Percentiles rank a stretch among this genome's conserved stretches.
phyloP scores from a whole-genome alignment of 2,888 invertebrate genomes.

The Noctua pronuba region DNA sequence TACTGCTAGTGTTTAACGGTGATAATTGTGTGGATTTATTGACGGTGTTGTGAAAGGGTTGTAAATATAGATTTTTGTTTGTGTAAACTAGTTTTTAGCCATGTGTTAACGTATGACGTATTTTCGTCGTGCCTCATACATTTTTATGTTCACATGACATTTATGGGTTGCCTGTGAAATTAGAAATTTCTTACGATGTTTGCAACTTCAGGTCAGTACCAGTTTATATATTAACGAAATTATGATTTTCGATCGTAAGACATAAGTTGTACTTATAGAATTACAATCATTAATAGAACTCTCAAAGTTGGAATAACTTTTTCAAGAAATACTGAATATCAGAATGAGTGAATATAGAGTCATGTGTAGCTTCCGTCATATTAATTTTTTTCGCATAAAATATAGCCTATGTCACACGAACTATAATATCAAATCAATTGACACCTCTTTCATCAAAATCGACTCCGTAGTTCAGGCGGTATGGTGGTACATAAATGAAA shows the following conservation, averaged over 20 bases:
- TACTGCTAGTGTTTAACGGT: slow-evolving; percentile 8
- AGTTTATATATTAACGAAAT: background rate
- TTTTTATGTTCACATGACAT: background rate
- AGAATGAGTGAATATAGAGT: too few relatives aligned
- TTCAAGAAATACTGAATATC: background rate
- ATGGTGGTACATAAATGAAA: too few relatives aligned
- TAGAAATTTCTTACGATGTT: background rate
- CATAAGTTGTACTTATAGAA: background rate
- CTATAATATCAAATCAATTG: too few relatives aligned
- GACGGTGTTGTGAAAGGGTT: background rate
- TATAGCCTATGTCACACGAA: too few relatives aligned
- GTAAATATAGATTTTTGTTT: background rate
- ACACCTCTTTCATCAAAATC: too few relatives aligned
- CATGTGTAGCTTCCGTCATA: too few relatives aligned
- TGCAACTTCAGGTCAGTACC: background rate
- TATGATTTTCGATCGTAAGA: background rate
- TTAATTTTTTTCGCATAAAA: too few relatives aligned
- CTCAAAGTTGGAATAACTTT: background rate
- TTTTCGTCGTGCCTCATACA: background rate
- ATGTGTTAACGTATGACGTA: background rate
- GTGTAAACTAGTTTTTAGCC: background rate
- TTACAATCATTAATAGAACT: background rate
- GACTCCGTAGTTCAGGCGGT: too few relatives aligned
- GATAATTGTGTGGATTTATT: slow-evolving; percentile 10
- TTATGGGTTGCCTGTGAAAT: background rate